Conservation (phyloP, 2,113 vertebrate species). For the Thamnophis sirtalis region DNA sequence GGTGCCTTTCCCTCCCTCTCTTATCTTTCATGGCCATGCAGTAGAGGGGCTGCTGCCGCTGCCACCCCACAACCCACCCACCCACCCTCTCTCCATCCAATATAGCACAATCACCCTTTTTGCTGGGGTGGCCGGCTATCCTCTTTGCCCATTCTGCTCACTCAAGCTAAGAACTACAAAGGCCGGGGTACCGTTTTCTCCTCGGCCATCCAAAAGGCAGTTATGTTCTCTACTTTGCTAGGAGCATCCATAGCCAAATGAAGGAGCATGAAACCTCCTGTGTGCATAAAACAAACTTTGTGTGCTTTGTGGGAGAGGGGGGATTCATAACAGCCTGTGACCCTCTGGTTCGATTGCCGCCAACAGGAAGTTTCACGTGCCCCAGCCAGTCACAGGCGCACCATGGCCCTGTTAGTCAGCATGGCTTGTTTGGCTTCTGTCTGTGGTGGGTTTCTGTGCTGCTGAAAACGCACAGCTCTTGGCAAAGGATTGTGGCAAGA, state of each 20-base stretch:
- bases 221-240: not conserved
- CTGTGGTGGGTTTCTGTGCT: not conserved
- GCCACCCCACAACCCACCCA: not conserved
- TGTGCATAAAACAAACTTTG: not conserved
- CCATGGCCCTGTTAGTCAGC: not conserved
- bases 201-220: not conserved
- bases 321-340: not conserved
- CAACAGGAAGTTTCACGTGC: not conserved
- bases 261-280: not conserved
- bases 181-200: not conserved
- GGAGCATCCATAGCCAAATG: not conserved
- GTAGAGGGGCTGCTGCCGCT: not conserved
- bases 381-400: not conserved
- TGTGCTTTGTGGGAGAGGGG: not conserved
- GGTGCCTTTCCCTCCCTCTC: not conserved
- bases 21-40: not conserved
- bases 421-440: not conserved
- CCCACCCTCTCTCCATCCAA: not conserved
- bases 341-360: not conserved
- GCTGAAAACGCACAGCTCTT: not conserved
- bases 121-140: not conserved
- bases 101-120: not conserved
- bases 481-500: not conserved
- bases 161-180: not conserved
- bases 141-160: not conserved